Evolutionary conservation across 64 coral and sea anemone genomes (phyloP).

Genomic region (Dendrophyllia cribrosa): DNA sequence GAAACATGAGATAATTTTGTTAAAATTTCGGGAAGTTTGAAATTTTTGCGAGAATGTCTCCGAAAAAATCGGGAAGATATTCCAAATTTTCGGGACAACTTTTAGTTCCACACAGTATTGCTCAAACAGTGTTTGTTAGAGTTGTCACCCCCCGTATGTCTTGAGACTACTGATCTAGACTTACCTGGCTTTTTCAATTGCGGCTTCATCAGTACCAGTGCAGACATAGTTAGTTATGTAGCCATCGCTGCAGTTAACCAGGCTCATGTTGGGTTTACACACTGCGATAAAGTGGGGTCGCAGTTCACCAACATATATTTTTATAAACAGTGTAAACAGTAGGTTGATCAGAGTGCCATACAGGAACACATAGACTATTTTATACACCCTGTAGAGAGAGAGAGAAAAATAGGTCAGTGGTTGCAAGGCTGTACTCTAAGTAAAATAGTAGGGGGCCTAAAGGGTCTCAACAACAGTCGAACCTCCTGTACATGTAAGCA

Average conservation of each 20-base stretch:
- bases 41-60: too few species aligned
- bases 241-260: slow-evolving; percentile 54
- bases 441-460: too few species aligned
- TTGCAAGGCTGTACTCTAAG: neutral
- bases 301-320: slow-evolving; percentile 34
- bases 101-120: too few species aligned
- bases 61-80: too few species aligned
- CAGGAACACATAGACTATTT: slow-evolving; percentile 26
- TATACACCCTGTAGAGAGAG: slow-evolving; percentile 1
- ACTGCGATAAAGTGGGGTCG: slow-evolving; percentile 59
- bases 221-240: slow-evolving; percentile 64
- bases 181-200: slow-evolving; percentile 58
- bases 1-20: too few species aligned
- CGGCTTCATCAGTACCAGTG: slow-evolving; percentile 35
- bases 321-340: neutral
- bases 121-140: too few species aligned
- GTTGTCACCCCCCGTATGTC: too few species aligned
- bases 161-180: neutral
- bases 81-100: too few species aligned
- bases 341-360: slow-evolving; percentile 30
- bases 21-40: too few species aligned
- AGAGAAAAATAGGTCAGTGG: neutral
- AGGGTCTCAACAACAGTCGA: too few species aligned
- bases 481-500: too few species aligned
- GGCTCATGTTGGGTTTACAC: slow-evolving; percentile 67